Conservation (phyloP, 2,797 vertebrate genomes). For the Sebastes hubbsi region DNA sequence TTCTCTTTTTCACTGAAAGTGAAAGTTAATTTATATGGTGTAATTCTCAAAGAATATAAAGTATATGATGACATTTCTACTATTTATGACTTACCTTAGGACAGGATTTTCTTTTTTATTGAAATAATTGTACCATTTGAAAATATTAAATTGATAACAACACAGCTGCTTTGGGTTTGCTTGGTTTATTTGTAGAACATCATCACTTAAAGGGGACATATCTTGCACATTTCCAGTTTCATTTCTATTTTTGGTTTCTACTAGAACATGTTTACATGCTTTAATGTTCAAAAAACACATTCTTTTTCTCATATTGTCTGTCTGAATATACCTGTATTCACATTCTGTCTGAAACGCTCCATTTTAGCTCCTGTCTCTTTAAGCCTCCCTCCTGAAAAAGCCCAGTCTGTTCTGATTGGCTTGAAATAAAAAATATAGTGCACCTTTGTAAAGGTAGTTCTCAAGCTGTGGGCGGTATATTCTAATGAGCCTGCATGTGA, state of each 20-base stretch:
- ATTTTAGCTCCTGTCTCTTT: too few relatives aligned
- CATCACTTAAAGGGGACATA: not conserved
- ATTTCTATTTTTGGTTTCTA: not conserved
- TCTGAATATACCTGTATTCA: too few relatives aligned
- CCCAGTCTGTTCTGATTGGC: too few relatives aligned
- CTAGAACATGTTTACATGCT: not conserved
- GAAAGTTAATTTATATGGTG: slow-evolving; percentile 46
- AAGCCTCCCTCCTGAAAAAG: too few relatives aligned
- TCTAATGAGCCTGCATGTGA: too few relatives aligned
- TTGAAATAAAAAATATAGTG: too few relatives aligned
- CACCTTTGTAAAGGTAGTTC: too few relatives aligned
- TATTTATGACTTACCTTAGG: slow-evolving; percentile 62
- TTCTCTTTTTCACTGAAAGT: slow-evolving; percentile 32
- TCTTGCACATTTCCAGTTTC: too few relatives aligned
- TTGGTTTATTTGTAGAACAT: slow-evolving; percentile 6
- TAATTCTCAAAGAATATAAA: slow-evolving; percentile 68
- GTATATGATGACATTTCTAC: slow-evolving; percentile 46
- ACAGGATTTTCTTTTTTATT: slow-evolving; percentile 7
- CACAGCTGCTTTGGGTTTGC: not conserved
- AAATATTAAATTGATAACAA: slow-evolving; percentile 27
- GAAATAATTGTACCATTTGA: slow-evolving; percentile 22
- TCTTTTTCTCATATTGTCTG: too few relatives aligned
- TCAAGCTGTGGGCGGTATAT: too few relatives aligned
- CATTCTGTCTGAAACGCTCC: too few relatives aligned
- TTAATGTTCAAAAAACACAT: not conserved